Conservation (phyloP, 2,888 invertebrate species). For the Callosobruchus maculatus region DNA sequence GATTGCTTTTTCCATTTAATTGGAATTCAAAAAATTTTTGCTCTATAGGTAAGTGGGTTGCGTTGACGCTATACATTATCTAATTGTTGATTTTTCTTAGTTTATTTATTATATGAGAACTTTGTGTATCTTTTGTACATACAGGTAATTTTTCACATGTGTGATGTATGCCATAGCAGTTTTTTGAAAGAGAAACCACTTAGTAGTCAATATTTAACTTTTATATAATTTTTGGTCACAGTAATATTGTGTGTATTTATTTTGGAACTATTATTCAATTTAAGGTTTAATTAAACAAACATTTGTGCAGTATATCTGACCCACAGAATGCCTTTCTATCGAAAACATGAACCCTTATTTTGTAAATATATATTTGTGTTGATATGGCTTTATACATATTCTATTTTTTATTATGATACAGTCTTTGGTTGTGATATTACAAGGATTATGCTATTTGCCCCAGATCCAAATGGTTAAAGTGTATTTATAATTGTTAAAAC, state of each 20-base stretch:
- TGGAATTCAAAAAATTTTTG: too few relatives aligned
- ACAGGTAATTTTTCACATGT: not conserved
- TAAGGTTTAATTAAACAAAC: too few relatives aligned
- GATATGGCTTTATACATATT: not conserved
- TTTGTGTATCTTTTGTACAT: not conserved
- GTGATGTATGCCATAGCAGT: not conserved
- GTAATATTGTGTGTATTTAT: too few relatives aligned
- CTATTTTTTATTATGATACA: not conserved
- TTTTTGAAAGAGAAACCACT: not conserved
- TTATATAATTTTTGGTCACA: too few relatives aligned
- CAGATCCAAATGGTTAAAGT: not conserved
- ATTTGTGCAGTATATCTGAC: too few relatives aligned
- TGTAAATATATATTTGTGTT: too few relatives aligned
- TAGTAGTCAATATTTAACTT: too few relatives aligned
- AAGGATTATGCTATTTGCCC: not conserved
- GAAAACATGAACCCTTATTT: too few relatives aligned
- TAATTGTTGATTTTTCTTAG: not conserved
- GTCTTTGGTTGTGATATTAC: not conserved
- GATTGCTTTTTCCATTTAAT: too few relatives aligned
- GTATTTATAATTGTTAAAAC: not conserved
- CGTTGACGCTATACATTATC: not conserved
- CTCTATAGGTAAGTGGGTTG: not conserved
- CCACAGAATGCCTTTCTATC: too few relatives aligned
- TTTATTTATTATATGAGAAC: not conserved
- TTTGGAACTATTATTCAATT: too few relatives aligned